Base-by-base conservation (phyloP, 2,888 invertebrate species). In the Rotaria magnacalcarata region DNA sequence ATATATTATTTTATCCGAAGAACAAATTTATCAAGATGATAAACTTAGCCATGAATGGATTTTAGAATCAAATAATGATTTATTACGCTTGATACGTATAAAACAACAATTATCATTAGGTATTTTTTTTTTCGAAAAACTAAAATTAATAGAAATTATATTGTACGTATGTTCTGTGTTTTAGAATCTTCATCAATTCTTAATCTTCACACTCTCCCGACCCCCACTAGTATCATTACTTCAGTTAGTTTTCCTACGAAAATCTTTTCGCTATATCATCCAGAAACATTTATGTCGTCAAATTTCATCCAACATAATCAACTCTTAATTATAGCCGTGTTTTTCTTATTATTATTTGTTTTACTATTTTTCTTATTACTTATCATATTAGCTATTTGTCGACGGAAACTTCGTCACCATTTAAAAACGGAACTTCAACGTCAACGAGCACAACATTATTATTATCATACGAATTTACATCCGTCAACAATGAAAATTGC, bases 221-320 rank as follows among this genome's bases (percentile, higher is more conserved):
- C 24, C 11, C 24, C n/a, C 14, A 43, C n/a, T 19, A 5, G 6
- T 10, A 80, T 34, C 34, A 34, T 34, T 34, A 34, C 34, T 34
- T 34, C 34, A 34, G 34, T 34, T 2, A 34, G 34, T 34, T 34
- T 34, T 34, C 34, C 34, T n/a, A 24, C 43, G 47, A 50, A 14
- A 11, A 10, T 80, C 5, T 67, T 41, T 41, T 19, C 67, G 1
- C 19, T 34, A 6, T 21, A 41, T n/a, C 24, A 80, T 80, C 80
- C 34, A 16, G n/a, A 80, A 11, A 0, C n/a, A 24, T 47, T 14
- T n/a, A 47, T 47, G 2, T 10, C 47, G 0, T 80, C 80, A 1
- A 80, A 47, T 80, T 19, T 80, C 47, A 47, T 80, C n/a, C 80
- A 80, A n/a, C 47, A 80, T n/a, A 80, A 80, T 80, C 80, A 80